These are phyloP conservation scores for Papilio dardanus DNA, from an alignment of 1,140 invertebrate species.

Conservation along the genomic window DNA sequence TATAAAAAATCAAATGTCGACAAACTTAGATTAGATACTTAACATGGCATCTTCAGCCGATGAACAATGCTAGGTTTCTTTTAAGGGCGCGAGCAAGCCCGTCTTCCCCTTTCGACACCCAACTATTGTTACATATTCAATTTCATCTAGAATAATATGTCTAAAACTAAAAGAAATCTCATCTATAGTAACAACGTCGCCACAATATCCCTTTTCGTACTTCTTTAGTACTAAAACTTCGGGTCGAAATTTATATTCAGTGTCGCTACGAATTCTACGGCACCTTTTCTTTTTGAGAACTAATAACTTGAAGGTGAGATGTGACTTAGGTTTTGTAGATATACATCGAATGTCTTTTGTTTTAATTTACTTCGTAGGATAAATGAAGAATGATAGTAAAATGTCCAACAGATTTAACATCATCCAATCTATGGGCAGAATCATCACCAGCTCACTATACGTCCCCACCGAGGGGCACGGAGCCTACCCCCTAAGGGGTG, in stretches of 20 bases:
- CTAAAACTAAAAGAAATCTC: neutral
- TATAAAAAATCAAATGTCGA: no score
- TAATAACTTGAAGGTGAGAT: constrained; percentile 11
- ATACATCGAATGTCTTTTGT: neutral
- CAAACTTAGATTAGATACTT: no score
- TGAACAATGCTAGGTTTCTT: no score
- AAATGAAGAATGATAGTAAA: neutral
- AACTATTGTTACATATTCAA: no score
- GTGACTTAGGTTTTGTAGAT: constrained; percentile 7
- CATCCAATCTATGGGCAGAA: no score
- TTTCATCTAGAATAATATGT: neutral
- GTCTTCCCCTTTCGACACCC: no score
- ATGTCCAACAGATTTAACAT: no score
- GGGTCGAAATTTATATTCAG: constrained; percentile 18
- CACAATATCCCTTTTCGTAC: neutral
- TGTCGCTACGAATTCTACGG: constrained; percentile 7
- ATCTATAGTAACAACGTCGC: neutral
- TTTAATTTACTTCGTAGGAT: neutral
- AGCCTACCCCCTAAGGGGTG: no score
- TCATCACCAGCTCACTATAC: no score
- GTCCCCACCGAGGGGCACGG: no score
- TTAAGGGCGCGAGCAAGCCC: no score
- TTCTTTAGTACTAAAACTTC: neutral
- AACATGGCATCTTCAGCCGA: no score
- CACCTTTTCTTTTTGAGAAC: neutral